Base-by-base conservation (phyloP, 2,888 invertebrate genomes). In the Alsophila aescularia region DNA sequence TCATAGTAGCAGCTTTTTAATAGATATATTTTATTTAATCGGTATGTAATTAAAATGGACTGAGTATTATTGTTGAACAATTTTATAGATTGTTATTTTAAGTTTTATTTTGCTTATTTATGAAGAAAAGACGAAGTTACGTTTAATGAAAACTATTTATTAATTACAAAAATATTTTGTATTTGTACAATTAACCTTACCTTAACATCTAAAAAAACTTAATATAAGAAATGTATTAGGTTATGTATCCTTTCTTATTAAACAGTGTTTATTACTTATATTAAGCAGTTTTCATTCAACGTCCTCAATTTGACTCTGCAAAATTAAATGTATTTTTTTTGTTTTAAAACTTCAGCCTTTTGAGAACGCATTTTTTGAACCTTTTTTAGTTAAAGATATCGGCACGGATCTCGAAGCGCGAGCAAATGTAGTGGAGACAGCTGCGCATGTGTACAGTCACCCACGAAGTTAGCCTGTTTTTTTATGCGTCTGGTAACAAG, bases 101-200 rank as follows among this genome's bases (percentile, higher is more conserved):
- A 8, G 14, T 40, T 49, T 18, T 24, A n/a, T 29, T 48, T 32
- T 29, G 39, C 14, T 15, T 48, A 41, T 39, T 44, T 41, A 4
- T 42, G 44, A 52, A 55, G 44, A 40, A 40, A 39, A 44, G 6
- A 44, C 52, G 29, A 31, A 36, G 14, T 39, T 34, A 27, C 16
- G 9, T 37, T 24, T 34, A 27, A 35, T 9, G 8, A 4, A n/a
- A 37, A 36, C 32, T 34, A 35, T 52, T 55, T 59, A 61, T 58
- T 55, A 58, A 61, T 58, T 60, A 66, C 52, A 67, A 72, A 73
- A 70, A 73, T 71, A 74, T 10, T 29, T 29, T 29, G 45, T 36
- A 52, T 68, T 63, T 71, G 66, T 72, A 71, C 69, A 72, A 58
- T 41, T 62, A 52, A 56, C 44, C 39, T 49, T 59, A 56, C 44